Evolutionary conservation across 2,888 invertebrate species (phyloP).

Genomic region (Patella pellucida): DNA sequence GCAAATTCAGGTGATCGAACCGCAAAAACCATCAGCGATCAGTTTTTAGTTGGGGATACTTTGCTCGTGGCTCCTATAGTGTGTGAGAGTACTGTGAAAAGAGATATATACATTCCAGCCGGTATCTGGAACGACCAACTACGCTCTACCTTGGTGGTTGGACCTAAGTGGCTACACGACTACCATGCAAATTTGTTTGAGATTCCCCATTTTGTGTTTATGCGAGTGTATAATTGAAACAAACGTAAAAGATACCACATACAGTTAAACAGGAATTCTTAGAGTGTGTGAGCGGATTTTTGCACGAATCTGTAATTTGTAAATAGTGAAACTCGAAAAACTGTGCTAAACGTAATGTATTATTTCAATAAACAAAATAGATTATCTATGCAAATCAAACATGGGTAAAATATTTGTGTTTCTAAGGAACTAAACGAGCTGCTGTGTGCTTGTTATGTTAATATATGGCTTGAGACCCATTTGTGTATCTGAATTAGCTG

Average conservation of each 20-base stretch:
- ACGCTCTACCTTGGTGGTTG: constrained; percentile 38
- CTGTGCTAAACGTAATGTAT: too few species aligned
- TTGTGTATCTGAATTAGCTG: too few species aligned
- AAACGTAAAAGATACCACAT: not conserved
- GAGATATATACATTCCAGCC: constrained; percentile 57
- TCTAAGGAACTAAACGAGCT: too few species aligned
- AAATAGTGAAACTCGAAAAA: too few species aligned
- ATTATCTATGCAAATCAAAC: too few species aligned
- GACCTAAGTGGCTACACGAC: constrained; percentile 39
- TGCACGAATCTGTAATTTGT: too few species aligned
- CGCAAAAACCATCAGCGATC: constrained; percentile 48
- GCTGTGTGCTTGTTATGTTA: too few species aligned
- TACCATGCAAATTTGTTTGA: constrained; percentile 37
- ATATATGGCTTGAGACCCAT: too few species aligned
- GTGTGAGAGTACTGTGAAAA: constrained; percentile 43
- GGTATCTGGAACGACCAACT: constrained; percentile 83
- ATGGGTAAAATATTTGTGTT: too few species aligned
- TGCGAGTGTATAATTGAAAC: constrained; percentile 28
- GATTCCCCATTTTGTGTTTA: constrained; percentile 41
- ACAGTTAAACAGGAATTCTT: not conserved
- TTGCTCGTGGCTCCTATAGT: constrained; percentile 61
- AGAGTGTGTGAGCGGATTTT: too few species aligned
- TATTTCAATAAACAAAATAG: too few species aligned
- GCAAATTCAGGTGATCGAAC: constrained; percentile 43
- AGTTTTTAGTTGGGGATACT: constrained; percentile 57